Conservation (phyloP, 2,113 vertebrate species). For the Manacus vitellinus region DNA sequence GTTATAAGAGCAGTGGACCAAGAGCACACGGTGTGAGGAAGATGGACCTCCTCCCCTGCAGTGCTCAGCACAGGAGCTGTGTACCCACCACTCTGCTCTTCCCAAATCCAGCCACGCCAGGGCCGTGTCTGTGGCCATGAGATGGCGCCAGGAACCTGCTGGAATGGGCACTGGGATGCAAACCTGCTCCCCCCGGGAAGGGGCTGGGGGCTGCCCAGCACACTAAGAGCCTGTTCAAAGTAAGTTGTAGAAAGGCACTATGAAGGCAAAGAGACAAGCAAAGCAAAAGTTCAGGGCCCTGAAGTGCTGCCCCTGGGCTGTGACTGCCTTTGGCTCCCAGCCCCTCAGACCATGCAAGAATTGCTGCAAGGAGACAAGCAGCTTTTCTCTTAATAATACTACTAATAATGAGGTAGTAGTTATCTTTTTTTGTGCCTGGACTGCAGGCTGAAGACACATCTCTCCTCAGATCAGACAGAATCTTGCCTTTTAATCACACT, state of each 20-base stretch:
- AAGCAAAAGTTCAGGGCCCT: background rate
- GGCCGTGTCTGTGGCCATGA: background rate
- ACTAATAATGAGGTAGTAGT: background rate
- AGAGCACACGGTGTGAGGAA: background rate
- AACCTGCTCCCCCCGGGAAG: background rate
- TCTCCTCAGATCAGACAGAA: background rate
- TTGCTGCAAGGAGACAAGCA: background rate
- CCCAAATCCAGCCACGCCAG: fast-evolving
- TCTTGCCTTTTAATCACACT: background rate
- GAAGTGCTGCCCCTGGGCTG: fast-evolving
- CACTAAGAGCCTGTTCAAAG: background rate
- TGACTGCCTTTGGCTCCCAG: background rate
- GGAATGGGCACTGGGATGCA: fast-evolving
- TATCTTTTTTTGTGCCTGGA: background rate
- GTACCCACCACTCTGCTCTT: fast-evolving
- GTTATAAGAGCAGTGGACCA: background rate
- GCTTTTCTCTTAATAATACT: background rate
- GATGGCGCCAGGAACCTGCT: background rate
- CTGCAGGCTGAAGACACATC: background rate
- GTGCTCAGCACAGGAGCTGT: background rate
- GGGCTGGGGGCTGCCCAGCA: background rate
- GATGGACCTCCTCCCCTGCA: background rate
- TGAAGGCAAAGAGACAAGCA: background rate
- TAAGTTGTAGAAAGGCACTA: fast-evolving
- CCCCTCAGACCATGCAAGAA: background rate